Evolutionary conservation across 1,140 invertebrate species (phyloP), one percentile per base, ranked within the genome.

Genomic region (Drosophila melanica): DNA sequence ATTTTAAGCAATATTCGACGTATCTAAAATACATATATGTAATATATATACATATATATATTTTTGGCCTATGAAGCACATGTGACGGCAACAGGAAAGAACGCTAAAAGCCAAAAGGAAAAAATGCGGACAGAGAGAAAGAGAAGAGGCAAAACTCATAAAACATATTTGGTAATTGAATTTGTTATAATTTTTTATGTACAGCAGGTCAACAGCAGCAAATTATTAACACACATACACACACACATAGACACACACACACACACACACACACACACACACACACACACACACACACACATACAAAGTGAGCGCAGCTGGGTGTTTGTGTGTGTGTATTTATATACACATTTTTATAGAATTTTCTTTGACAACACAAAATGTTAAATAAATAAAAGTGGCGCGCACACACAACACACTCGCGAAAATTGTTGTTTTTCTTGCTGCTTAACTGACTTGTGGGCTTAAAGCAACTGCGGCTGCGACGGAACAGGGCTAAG

Each of bases 151-250:
- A 35, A 50, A 65, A 37, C 63, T 59, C 73, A 67, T 67, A 75
- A 81, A 86, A 86, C 78, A 85, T 81, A 81, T 85, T 86, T 81
- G 58, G 80, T 85, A 86, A 85, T 85, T 85, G 81, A 85, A 85
- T 85, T 86, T 85, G 77, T 85, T 74, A 86, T 85, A 86, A 81
- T 79, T 81, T 81, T 81, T 75, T 67, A 59, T 81, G 65, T 71
- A 72, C 69, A 72, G 39, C 63, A 67, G 63, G 69, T 67, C 70
- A 72, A 72, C 69, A 72, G 47, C 68, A 71, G 45, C 44, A 71
- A 54, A 70, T 70, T 63, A 70, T 70, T 16, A 37, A 47, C 41
- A 69, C 45, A 60, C 11, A n/a, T n/a, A n/a, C n/a, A n/a, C n/a
- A n/a, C n/a, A n/a, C n/a, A n/a, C n/a, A n/a, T n/a, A n/a, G n/a